phyloP scores from a whole-genome alignment of 53 echinoderm and acorn worm species.

The Astropecten irregularis region DNA sequence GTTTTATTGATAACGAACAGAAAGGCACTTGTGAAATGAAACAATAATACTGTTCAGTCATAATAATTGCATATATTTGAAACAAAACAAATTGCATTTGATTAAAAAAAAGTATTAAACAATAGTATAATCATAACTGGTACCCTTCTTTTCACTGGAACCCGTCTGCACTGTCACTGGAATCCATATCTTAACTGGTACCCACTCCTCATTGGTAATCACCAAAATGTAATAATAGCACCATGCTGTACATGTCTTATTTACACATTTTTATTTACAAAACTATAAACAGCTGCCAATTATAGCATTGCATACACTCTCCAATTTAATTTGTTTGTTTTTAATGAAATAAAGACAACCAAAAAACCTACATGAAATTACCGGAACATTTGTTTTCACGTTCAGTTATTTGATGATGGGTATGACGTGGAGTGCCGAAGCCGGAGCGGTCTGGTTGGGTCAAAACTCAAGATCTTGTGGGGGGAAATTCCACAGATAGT shows the following conservation, averaged over 20 bases:
- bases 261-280: constrained; percentile 24
- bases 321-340: too few relatives aligned
- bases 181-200: background rate
- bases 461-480: background rate
- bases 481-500: too few relatives aligned
- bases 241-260: constrained; percentile 33
- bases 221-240: background rate
- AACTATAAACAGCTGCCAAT: background rate
- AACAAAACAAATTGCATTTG: too few relatives aligned
- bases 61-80: constrained; percentile 20
- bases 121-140: background rate
- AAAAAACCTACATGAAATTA: background rate
- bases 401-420: background rate
- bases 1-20: too few relatives aligned
- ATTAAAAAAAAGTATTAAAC: too few relatives aligned
- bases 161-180: too few relatives aligned
- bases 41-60: background rate
- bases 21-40: background rate
- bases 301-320: too few relatives aligned
- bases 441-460: background rate
- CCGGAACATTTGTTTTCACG: background rate
- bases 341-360: background rate
- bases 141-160: background rate
- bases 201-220: background rate
- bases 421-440: background rate